These are phyloP conservation scores for Miltochrista miniata DNA, from an alignment of 2,888 invertebrate genomes.

Conservation along the genomic window DNA sequence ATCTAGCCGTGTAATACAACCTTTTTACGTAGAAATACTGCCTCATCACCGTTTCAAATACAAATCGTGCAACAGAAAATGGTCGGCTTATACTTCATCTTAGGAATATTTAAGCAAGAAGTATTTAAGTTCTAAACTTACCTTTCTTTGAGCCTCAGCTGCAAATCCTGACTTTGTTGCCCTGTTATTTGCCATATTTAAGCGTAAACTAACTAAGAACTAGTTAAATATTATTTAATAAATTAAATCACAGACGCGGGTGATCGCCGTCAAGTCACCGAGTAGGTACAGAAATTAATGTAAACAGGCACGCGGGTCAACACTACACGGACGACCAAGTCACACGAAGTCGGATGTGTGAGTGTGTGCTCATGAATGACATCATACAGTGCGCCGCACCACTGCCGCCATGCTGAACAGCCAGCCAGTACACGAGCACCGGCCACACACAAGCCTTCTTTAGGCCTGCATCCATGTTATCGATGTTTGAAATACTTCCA, in stretches of 20 bases:
- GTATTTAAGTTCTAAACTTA: conserved; percentile 76
- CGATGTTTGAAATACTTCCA: conserved; percentile 29
- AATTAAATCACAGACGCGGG: conserved; percentile 76
- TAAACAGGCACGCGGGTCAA: conserved; percentile 70
- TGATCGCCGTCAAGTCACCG: conserved; percentile 70
- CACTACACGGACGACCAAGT: conserved; percentile 44
- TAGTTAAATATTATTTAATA: conserved; percentile 56
- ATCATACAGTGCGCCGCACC: conserved; percentile 61
- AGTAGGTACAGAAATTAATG: conserved; percentile 55
- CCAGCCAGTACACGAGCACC: conserved; percentile 37
- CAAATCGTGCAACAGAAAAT: conserved; percentile 30
- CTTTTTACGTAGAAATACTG: conserved; percentile 43
- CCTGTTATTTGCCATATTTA: conserved; percentile 90
- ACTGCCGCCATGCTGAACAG: conserved; percentile 42
- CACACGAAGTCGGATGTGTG: conserved; percentile 68
- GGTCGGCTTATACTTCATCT: conserved; percentile 43
- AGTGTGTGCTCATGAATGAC: conserved; percentile 76
- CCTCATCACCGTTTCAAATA: conserved; percentile 24
- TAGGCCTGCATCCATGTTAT: conserved; percentile 29
- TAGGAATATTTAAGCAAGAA: conserved; percentile 5
- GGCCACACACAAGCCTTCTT: conserved; percentile 19
- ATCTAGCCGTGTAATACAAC: conserved; percentile 40
- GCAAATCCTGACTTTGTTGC: conserved; percentile 97
- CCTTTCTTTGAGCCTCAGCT: conserved; percentile 97
- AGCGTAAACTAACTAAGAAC: conserved; percentile 52